A percentile compares a stretch with the other conserved stretches of the same genome.
Conservation (phyloP, 2,888 invertebrate species). For the Drymonia ruficornis region DNA sequence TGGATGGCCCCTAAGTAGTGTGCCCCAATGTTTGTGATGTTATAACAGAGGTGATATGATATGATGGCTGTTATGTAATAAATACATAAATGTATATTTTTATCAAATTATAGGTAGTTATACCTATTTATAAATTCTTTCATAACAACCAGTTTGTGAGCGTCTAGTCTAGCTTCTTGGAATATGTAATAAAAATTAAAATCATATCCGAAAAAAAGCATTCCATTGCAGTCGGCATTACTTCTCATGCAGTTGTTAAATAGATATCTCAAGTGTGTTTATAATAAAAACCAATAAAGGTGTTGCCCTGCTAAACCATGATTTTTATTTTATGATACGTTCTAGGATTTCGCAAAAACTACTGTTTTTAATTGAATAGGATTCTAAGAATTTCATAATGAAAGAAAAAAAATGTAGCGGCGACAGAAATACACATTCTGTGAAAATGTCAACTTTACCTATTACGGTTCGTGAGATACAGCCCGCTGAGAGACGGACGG, state of each 20-base stretch:
- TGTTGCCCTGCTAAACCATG: constrained; percentile 25
- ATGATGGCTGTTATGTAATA: constrained; percentile 42
- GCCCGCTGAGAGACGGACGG: too few relatives aligned
- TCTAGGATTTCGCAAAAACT: too few relatives aligned
- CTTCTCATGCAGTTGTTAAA: not conserved
- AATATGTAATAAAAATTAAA: constrained; percentile 6
- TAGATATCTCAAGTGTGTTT: constrained; percentile 16
- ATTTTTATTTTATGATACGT: not conserved
- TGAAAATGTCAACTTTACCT: too few relatives aligned
- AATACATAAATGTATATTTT: constrained; percentile 37
- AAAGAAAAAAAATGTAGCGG: too few relatives aligned
- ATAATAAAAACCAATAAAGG: constrained; percentile 33
- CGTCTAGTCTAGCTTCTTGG: constrained; percentile 10
- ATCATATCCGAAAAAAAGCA: constrained; percentile 23
- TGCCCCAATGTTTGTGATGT: constrained; percentile 35
- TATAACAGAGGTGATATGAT: not conserved
- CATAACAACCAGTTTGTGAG: constrained; percentile 8
- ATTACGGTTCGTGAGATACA: too few relatives aligned
- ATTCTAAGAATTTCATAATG: too few relatives aligned
- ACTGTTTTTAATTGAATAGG: too few relatives aligned
- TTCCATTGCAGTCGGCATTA: constrained; percentile 27
- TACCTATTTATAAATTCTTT: constrained; percentile 4
- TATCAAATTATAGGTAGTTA: constrained; percentile 18
- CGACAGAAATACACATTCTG: too few relatives aligned
- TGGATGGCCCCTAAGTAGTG: too few relatives aligned